Base-by-base conservation (phyloP, 2,888 invertebrate species). In the Latrodectus elegans region DNA sequence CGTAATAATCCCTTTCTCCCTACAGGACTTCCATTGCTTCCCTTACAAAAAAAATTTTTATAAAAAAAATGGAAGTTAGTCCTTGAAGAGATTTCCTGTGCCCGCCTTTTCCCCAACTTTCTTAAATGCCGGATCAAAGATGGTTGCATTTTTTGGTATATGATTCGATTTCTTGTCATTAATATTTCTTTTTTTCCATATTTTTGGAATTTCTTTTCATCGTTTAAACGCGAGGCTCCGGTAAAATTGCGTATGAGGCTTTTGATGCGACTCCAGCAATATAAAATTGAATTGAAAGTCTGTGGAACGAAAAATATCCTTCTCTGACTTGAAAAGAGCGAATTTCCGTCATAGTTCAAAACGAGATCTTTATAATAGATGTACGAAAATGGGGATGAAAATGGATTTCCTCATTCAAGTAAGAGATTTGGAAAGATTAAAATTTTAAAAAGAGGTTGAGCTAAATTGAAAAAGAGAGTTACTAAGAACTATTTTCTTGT, bases 1-100 rank as follows among this genome's bases (percentile, higher is more conserved):
- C 75, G 82, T 67, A 82, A 82, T 82, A 82, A 82, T 82, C 75
- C 82, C 70, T 74, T 82, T 82, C 75, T 82, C 74, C 55, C 52
- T 75, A 68, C 38, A 53, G 51, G 53, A 75, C 74, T 67, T 82
- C 71, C 71, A 60, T 65, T 70, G 64, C 12, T 53, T n/a, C 71
- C 12, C n/a, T 51, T 14, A 15, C 26, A 51, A 26, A n/a, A 52
- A 17, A 51, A 65, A 52, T 51, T 71, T 65, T 12, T 17, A 17
- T 67, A 10, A 64, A 76, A 65, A 70, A 70, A 52, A 55, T 12
- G 53, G 53, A 52, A 17, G 17, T 17, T 22, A 22, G 12, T 17
- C 17, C 67, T 26, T 17, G 60, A 17, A 17, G 67, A 68, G 68
- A 75, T 68, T 38, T 75, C 82, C 67, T 55, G 14, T 55, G 14